Conservation (phyloP, 2,888 invertebrate genomes). For the Andrena chrysosceles region DNA sequence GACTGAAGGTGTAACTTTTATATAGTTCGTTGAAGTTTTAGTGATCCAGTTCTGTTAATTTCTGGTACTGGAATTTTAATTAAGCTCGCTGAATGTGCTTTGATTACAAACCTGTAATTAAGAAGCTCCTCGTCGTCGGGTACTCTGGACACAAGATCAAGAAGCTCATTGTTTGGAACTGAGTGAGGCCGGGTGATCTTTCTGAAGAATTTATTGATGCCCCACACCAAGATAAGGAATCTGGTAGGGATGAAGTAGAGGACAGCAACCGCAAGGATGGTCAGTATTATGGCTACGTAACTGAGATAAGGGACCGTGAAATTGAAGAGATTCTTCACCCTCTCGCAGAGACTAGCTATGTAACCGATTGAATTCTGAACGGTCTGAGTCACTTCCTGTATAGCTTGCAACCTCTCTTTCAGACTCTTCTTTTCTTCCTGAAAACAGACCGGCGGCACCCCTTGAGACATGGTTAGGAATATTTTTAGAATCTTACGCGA, state of each 20-base stretch:
- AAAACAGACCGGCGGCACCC: slow-evolving; percentile 18
- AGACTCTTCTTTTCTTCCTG: slow-evolving; percentile 98
- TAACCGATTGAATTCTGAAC: slow-evolving; percentile 98
- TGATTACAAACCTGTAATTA: slow-evolving; percentile 84
- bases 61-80: too few species aligned
- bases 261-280: slow-evolving; percentile 91
- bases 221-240: slow-evolving; percentile 96
- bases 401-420: slow-evolving; percentile 96
- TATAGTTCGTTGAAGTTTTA: too few species aligned
- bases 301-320: slow-evolving; percentile 99
- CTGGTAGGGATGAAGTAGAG: slow-evolving; percentile 96
- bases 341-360: slow-evolving; percentile 96
- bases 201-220: slow-evolving; percentile 97
- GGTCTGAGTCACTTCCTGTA: slow-evolving; percentile 98
- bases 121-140: slow-evolving; percentile 97
- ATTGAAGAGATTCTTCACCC: slow-evolving; percentile 97
- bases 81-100: neutral
- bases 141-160: slow-evolving; percentile 97
- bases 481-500: neutral
- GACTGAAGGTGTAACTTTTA: too few species aligned
- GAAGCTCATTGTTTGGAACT: slow-evolving; percentile 98
- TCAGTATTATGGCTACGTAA: slow-evolving; percentile 93
- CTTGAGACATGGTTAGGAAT: neutral
- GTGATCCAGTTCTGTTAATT: too few species aligned
- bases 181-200: slow-evolving; percentile 96